These are phyloP conservation scores for Eclectus roratus DNA, from an alignment of 2,113 vertebrate genomes.

Conservation along the genomic window DNA sequence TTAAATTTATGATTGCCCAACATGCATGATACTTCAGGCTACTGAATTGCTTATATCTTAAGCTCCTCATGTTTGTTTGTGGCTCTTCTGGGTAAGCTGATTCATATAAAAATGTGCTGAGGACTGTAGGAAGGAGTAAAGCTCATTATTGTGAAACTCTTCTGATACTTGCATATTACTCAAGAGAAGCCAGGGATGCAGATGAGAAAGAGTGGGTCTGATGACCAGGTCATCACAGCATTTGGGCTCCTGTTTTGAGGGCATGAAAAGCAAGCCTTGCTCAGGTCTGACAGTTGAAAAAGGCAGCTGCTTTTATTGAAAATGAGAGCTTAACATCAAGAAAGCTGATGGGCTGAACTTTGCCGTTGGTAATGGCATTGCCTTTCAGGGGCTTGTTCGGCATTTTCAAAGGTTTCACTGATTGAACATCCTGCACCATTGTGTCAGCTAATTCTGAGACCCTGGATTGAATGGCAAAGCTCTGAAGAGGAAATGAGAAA, in stretches of 20 bases:
- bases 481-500: not conserved
- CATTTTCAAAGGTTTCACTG: slow-evolving; percentile 11
- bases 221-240: not conserved
- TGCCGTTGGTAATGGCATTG: not conserved
- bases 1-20: slow-evolving; percentile 10
- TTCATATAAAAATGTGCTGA: slow-evolving; percentile 30
- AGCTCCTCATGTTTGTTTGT: not conserved
- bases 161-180: not conserved
- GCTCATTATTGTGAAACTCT: not conserved
- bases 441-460: slow-evolving; percentile 10
- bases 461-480: not conserved
- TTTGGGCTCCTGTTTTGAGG: not conserved
- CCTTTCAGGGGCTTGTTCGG: not conserved
- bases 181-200: not conserved
- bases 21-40: not conserved
- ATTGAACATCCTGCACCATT: not conserved
- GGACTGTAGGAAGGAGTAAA: not conserved
- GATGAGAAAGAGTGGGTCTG: not conserved
- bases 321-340: not conserved
- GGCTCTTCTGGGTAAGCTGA: not conserved
- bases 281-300: not conserved
- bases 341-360: not conserved
- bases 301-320: not conserved
- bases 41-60: not conserved
- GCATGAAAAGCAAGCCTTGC: not conserved